Percentiles rank a stretch among this genome's conserved stretches.
Conservation (phyloP, 2,797 vertebrate genomes). For the Strix occidentalis region DNA sequence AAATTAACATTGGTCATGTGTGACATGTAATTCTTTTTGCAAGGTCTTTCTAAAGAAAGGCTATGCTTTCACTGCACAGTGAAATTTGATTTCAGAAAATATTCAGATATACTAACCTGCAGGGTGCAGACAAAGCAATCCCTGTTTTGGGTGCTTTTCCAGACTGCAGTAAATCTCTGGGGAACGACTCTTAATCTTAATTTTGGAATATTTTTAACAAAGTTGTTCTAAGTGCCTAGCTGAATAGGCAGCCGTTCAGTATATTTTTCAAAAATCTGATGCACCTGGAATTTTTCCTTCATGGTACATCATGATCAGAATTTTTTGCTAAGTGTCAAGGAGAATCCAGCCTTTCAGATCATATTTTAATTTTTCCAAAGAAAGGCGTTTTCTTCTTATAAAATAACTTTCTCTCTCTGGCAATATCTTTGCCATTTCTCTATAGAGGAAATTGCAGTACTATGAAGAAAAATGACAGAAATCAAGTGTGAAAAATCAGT, state of each 20-base stretch:
- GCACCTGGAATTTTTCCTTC: neutral
- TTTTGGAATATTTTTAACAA: neutral
- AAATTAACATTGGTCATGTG: neutral
- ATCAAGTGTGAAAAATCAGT: neutral
- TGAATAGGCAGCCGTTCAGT: neutral
- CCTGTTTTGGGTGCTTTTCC: neutral
- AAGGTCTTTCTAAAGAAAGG: neutral
- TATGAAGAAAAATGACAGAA: neutral
- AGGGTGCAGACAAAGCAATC: neutral
- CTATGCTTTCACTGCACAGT: neutral
- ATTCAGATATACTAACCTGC: neutral
- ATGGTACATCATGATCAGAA: neutral
- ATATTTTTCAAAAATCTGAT: neutral
- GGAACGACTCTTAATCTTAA: neutral
- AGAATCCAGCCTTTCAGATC: neutral
- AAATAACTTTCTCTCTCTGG: neutral
- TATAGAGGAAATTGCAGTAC: neutral
- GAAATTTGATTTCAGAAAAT: slow-evolving; percentile 10
- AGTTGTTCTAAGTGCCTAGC: neutral
- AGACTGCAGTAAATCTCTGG: neutral
- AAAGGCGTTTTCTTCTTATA: neutral
- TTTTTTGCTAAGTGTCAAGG: neutral
- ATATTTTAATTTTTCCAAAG: neutral
- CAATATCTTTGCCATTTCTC: neutral
- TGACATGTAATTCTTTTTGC: neutral